Evolutionary conservation across 2,888 invertebrate species (phyloP).

Genomic region (Antheraea assamensis): DNA sequence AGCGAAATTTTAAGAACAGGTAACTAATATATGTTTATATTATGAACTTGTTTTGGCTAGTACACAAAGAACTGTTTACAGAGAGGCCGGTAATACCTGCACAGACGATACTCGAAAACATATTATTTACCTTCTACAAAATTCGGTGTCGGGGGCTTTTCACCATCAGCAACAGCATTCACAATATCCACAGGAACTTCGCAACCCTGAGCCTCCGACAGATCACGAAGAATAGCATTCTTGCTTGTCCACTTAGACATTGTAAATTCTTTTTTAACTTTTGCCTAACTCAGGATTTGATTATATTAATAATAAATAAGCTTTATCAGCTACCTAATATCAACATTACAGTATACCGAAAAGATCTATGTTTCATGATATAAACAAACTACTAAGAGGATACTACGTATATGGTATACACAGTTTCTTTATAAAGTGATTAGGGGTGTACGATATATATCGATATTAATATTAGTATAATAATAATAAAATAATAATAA

Average conservation of each 20-base stretch:
- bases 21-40: background rate
- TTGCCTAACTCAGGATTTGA: background rate
- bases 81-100: background rate
- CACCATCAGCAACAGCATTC: slow-evolving; percentile 34
- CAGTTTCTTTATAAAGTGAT: too few species aligned
- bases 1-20: background rate
- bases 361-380: background rate
- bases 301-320: background rate
- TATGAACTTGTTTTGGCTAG: background rate
- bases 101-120: too few species aligned
- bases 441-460: too few species aligned
- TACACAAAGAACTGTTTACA: background rate
- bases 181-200: slow-evolving; percentile 47
- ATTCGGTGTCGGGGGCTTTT: slow-evolving; percentile 41
- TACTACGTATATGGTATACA: too few species aligned
- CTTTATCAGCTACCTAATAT: background rate
- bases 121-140: slow-evolving; percentile 48
- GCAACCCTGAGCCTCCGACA: slow-evolving; percentile 57
- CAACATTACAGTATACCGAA: background rate
- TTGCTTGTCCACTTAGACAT: slow-evolving; percentile 52
- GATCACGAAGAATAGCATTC: slow-evolving; percentile 51
- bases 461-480: too few species aligned
- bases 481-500: too few species aligned
- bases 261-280: slow-evolving; percentile 9
- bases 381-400: too few species aligned